Evolutionary conservation across 2,113 vertebrate species (phyloP).

Genomic region (Misgurnus mizolepis): DNA sequence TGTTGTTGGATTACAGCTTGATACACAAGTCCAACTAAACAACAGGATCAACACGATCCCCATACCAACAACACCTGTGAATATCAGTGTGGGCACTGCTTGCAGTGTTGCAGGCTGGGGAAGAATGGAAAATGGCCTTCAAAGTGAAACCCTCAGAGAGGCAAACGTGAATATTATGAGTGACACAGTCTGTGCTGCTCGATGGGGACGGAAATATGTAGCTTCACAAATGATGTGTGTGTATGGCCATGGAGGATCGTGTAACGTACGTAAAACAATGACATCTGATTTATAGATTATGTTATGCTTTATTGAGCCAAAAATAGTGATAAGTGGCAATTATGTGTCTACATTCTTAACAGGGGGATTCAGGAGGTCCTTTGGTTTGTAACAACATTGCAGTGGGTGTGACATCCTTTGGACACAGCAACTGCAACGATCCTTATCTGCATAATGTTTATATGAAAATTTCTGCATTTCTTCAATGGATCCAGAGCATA

Average conservation of each 20-base stretch:
- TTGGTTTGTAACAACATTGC: constrained; percentile 46
- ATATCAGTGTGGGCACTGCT: no score
- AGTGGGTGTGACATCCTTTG: constrained; percentile 44
- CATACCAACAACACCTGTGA: background rate
- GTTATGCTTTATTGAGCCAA: background rate
- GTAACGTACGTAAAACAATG: background rate
- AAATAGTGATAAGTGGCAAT: background rate
- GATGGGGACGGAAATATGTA: no score
- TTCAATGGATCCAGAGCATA: background rate
- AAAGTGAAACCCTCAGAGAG: background rate
- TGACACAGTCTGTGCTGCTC: no score
- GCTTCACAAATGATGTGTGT: constrained; percentile 7
- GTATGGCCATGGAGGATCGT: background rate
- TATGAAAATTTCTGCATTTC: background rate
- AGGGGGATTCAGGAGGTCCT: constrained; percentile 50
- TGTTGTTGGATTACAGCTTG: constrained; percentile 5
- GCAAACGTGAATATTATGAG: background rate
- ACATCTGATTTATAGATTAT: background rate
- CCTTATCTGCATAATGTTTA: background rate
- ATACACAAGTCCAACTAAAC: background rate
- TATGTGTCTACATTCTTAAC: background rate
- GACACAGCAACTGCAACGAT: background rate
- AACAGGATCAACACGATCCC: no score
- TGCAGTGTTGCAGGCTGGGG: constrained; percentile 21
- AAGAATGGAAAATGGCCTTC: background rate